A percentile compares a stretch with the other conserved stretches of the same genome.
These are phyloP conservation scores for Craterocephalus amniculus DNA, from an alignment of 2,797 vertebrate species.

Conservation along the genomic window DNA sequence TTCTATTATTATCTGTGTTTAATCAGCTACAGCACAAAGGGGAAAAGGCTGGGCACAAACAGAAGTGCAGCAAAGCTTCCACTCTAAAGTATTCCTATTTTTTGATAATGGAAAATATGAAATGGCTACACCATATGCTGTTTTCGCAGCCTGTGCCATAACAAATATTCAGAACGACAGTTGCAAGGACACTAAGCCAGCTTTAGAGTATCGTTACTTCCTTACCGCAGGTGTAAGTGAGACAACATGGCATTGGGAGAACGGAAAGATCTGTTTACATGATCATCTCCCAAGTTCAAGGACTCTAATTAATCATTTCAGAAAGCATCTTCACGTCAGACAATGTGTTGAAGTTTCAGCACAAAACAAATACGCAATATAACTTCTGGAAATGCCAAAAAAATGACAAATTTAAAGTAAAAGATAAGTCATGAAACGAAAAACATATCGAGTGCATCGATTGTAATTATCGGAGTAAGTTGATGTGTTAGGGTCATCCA, in stretches of 20 bases:
- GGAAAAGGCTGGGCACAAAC: constrained; percentile 63
- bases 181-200: constrained; percentile 75
- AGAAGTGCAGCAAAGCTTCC: constrained; percentile 40
- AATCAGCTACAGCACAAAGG: constrained; percentile 68
- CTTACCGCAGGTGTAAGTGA: constrained; percentile 65
- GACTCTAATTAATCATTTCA: constrained; percentile 80
- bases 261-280: constrained; percentile 74
- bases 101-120: constrained; percentile 65
- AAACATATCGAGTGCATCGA: constrained; percentile 1
- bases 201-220: constrained; percentile 69
- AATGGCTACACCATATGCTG: constrained; percentile 81
- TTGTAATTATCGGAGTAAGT: background rate
- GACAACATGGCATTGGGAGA: constrained; percentile 70
- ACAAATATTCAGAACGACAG: constrained; percentile 81
- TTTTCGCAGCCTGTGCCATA: constrained; percentile 72
- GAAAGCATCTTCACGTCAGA: constrained; percentile 63
- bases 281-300: constrained; percentile 73
- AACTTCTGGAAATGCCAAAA: constrained; percentile 39
- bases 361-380: constrained; percentile 28
- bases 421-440: constrained; percentile 2
- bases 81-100: constrained; percentile 42
- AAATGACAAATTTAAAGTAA: constrained; percentile 34
- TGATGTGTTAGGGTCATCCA: constrained; percentile 22
- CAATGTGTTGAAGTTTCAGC: constrained; percentile 59
- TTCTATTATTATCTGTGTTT: constrained; percentile 75